A percentile compares a stretch with the other conserved stretches of the same genome.
These are phyloP conservation scores for Dorcus hopei DNA, from an alignment of 2,888 invertebrate genomes.

Conservation along the genomic window DNA sequence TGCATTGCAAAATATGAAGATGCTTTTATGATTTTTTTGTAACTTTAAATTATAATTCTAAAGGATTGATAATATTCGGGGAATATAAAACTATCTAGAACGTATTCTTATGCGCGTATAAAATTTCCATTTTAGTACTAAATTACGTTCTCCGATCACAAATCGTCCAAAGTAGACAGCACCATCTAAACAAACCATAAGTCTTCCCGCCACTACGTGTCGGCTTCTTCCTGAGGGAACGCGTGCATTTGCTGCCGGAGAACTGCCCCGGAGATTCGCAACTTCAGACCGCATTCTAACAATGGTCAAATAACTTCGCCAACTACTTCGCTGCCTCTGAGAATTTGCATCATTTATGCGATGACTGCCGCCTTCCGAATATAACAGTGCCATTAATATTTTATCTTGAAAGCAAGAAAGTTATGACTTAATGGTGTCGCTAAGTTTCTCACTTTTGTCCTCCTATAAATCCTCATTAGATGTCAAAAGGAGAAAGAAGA, in stretches of 20 bases:
- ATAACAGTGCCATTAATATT: too few relatives aligned
- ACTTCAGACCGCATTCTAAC: conserved; percentile 5
- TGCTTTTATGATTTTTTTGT: background rate
- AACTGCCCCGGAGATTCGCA: background rate
- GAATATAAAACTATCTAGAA: too few relatives aligned
- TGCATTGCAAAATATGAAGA: too few relatives aligned
- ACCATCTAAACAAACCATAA: conserved; percentile 41
- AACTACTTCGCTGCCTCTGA: background rate
- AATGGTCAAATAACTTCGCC: conserved; percentile 18
- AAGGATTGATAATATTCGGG: too few relatives aligned
- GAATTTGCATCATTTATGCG: background rate
- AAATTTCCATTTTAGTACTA: conserved; percentile 35
- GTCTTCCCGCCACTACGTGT: conserved; percentile 31
- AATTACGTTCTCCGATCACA: conserved; percentile 36
- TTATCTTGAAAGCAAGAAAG: too few relatives aligned
- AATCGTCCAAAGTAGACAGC: conserved; percentile 38
- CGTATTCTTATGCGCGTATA: conserved; percentile 15
- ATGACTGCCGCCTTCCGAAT: too few relatives aligned
- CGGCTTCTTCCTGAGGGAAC: conserved; percentile 27
- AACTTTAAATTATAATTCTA: background rate
- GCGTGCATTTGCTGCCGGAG: conserved; percentile 25
- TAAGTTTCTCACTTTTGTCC: too few relatives aligned
- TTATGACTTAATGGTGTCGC: too few relatives aligned
- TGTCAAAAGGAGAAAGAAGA: too few relatives aligned
- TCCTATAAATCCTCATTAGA: too few relatives aligned